A percentile compares a stretch with the other conserved stretches of the same genome.
Evolutionary conservation across 2,113 vertebrate species (phyloP).

Genomic region (Podilymbus podiceps): DNA sequence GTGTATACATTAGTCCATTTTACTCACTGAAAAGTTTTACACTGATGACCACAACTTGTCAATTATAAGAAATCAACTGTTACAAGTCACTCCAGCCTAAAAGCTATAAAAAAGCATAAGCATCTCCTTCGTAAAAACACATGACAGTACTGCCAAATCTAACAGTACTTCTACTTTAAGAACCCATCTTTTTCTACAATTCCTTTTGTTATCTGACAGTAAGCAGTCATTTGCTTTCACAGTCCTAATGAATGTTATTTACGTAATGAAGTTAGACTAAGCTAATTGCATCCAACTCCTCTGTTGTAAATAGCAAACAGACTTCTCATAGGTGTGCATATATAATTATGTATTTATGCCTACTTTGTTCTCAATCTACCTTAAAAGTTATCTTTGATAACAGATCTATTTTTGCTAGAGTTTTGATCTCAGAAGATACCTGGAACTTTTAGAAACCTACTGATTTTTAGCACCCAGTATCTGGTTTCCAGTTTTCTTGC

Average conservation of each 20-base stretch:
- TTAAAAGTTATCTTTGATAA: neutral
- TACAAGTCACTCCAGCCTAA: neutral
- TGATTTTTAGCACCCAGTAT: neutral
- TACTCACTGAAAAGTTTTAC: neutral
- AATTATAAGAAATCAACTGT: neutral
- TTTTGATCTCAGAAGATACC: neutral
- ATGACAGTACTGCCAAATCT: neutral
- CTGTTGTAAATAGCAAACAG: neutral
- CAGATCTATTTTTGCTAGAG: neutral
- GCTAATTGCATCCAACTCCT: neutral
- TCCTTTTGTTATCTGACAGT: neutral
- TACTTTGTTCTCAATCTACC: neutral
- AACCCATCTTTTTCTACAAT: neutral
- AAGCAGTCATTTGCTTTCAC: neutral
- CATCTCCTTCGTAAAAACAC: accelerated
- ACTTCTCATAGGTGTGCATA: accelerated
- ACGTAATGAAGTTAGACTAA: neutral
- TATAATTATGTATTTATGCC: neutral
- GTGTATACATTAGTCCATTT: neutral
- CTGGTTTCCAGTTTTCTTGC: neutral
- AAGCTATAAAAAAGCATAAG: neutral
- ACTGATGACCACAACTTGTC: neutral
- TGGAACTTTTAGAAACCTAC: neutral
- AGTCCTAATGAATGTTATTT: neutral
- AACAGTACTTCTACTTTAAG: neutral